These are phyloP conservation scores for Halictus rubicundus DNA, from an alignment of 1,140 invertebrate species.

Conservation along the genomic window DNA sequence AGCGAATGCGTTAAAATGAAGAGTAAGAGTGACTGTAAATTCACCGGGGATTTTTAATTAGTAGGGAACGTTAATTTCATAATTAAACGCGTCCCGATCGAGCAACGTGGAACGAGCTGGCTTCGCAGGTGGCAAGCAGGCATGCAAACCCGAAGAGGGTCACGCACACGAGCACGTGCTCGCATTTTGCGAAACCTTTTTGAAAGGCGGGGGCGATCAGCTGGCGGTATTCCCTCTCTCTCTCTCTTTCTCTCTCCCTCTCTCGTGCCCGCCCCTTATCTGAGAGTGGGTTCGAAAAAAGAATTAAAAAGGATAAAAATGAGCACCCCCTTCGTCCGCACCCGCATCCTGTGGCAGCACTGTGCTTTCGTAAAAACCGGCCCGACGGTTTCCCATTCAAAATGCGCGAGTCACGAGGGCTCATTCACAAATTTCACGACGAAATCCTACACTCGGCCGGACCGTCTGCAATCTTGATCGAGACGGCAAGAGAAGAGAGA, in stretches of 20 bases:
- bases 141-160: constrained; percentile 57
- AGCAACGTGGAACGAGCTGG: constrained; percentile 16
- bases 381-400: constrained; percentile 62
- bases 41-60: background rate
- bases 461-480: constrained; percentile 62
- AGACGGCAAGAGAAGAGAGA: background rate
- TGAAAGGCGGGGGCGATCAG: constrained; percentile 61
- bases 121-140: constrained; percentile 66
- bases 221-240: constrained; percentile 52
- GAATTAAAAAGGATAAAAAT: constrained; percentile 60
- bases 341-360: constrained; percentile 64
- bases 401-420: constrained; percentile 66
- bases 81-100: constrained; percentile 47
- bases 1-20: background rate
- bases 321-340: constrained; percentile 55
- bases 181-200: constrained; percentile 61
- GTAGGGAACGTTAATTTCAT: background rate
- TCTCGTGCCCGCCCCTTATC: constrained; percentile 34
- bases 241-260: background rate
- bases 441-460: constrained; percentile 61
- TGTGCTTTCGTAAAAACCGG: constrained; percentile 61
- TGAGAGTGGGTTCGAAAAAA: constrained; percentile 16
- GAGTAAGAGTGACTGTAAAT: background rate
- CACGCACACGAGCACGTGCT: constrained; percentile 65
- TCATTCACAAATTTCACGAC: constrained; percentile 69